phyloP scores from a whole-genome alignment of 2,888 invertebrate species.

The Falcaria lacertinaria region DNA sequence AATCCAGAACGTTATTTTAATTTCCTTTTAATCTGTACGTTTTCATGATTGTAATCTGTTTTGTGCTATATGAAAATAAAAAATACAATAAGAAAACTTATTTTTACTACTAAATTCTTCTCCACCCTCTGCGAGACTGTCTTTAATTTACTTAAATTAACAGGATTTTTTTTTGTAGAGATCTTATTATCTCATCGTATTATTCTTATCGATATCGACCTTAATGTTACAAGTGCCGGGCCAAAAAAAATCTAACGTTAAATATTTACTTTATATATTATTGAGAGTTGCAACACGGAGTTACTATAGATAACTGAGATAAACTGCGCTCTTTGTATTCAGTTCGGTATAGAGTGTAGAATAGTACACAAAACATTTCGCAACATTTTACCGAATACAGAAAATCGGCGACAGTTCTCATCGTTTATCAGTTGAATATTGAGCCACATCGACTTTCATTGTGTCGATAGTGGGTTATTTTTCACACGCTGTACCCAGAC shows the following conservation, averaged over 20 bases:
- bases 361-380: constrained; percentile 37
- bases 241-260: constrained; percentile 28
- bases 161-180: too few species aligned
- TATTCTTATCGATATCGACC: constrained; percentile 27
- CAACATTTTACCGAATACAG: constrained; percentile 28
- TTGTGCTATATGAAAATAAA: too few species aligned
- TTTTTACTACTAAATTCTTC: too few species aligned
- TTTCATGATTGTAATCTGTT: too few species aligned
- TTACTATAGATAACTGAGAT: constrained; percentile 20
- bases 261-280: constrained; percentile 35
- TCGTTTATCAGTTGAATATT: constrained; percentile 49
- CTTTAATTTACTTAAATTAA: too few species aligned
- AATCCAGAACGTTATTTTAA: too few species aligned
- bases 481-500: constrained; percentile 49
- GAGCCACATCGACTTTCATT: constrained; percentile 44
- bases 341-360: constrained; percentile 25
- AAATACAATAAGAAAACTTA: too few species aligned
- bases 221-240: constrained; percentile 22
- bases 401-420: constrained; percentile 42
- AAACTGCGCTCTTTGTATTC: constrained; percentile 27
- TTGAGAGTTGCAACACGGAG: constrained; percentile 7
- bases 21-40: too few species aligned
- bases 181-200: too few species aligned
- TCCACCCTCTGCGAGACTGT: too few species aligned
- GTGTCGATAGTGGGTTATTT: constrained; percentile 39